Percentiles rank a stretch among this genome's conserved stretches.
Conservation (phyloP, 2,113 vertebrate species). For the Perognathus longimembris region DNA sequence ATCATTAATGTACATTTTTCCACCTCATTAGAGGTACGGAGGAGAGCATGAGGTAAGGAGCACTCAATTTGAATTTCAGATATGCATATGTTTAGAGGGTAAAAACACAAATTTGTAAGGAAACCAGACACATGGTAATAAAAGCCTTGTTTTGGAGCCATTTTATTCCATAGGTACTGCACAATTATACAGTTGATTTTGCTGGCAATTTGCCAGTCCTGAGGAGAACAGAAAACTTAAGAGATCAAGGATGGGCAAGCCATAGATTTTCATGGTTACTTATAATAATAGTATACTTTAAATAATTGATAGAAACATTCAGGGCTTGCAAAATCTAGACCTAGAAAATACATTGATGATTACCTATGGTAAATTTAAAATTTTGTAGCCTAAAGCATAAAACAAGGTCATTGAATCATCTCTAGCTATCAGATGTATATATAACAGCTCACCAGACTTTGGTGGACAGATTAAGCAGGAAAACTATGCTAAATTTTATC, state of each 20-base stretch:
- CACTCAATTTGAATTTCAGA: conserved; percentile 90
- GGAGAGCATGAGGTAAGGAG: conserved; percentile 84
- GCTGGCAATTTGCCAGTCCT: not conserved
- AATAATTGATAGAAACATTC: not conserved
- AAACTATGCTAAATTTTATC: not conserved
- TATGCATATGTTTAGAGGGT: conserved; percentile 80
- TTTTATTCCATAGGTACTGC: conserved; percentile 12
- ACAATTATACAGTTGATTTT: not conserved
- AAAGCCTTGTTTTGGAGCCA: not conserved
- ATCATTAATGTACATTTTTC: conserved; percentile 93
- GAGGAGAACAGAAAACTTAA: not conserved
- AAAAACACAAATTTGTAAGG: conserved; percentile 74
- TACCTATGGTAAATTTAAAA: not conserved
- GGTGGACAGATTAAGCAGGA: not conserved
- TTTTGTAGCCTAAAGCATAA: not conserved
- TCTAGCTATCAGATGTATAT: not conserved
- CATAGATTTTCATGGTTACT: not conserved
- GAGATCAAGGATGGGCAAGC: not conserved
- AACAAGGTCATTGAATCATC: not conserved
- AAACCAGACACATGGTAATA: conserved; percentile 57
- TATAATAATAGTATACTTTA: not conserved
- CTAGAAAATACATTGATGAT: not conserved
- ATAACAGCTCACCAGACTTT: not conserved
- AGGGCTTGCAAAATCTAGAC: not conserved
- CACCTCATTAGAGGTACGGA: conserved; percentile 90